Conservation (phyloP, 1,140 invertebrate genomes). For the Oncopodura yosiiana region DNA sequence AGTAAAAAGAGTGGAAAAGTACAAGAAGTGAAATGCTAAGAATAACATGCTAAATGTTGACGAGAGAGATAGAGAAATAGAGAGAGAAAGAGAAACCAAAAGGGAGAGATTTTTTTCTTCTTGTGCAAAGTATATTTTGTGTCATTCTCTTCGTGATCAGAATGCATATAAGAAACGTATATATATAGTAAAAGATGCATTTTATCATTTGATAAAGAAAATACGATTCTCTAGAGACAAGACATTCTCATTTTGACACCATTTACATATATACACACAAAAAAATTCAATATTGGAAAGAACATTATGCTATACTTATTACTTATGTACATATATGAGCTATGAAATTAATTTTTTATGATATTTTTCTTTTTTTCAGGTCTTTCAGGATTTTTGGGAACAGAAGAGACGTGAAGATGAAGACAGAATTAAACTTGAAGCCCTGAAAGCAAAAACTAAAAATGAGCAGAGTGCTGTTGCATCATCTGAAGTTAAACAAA, state of each 20-base stretch:
- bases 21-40: too few species aligned
- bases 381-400: constrained; percentile 64
- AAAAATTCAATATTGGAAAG: background rate
- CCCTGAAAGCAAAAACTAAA: constrained; percentile 80
- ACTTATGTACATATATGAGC: too few species aligned
- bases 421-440: constrained; percentile 63
- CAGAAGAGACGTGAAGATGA: constrained; percentile 58
- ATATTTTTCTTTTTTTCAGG: constrained; percentile 11
- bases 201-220: too few species aligned
- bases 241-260: too few species aligned
- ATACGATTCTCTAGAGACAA: too few species aligned
- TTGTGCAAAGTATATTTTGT: background rate
- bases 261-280: background rate
- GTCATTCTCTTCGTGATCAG: background rate
- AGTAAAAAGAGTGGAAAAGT: too few species aligned
- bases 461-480: constrained; percentile 90
- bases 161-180: too few species aligned
- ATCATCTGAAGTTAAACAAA: constrained; percentile 90
- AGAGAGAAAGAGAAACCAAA: background rate
- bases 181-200: too few species aligned
- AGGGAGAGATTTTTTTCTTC: background rate
- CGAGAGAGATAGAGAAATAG: background rate
- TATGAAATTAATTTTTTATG: background rate
- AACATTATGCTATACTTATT: background rate
- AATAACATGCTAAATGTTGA: background rate